Evolutionary conservation across 2,113 vertebrate species (phyloP), one percentile per base, ranked within the genome.

Genomic region (Nannobrachium achirus): DNA sequence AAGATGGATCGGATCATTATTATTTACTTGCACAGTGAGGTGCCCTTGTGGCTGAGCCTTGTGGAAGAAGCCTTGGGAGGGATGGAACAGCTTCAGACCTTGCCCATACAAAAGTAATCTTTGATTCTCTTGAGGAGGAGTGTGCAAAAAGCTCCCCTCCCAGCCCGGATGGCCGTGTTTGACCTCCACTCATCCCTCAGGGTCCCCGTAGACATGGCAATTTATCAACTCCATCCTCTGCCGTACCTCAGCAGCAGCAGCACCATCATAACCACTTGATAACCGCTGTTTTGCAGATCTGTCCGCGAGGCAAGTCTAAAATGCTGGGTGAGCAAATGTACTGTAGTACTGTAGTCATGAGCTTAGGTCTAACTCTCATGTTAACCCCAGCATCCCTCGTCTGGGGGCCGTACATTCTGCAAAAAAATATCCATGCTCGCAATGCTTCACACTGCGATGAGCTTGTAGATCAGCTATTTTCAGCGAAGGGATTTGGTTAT

Each of bases 1-100:
- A 72, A 80, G 83, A 85, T 82, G 66, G 85, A 87, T 84, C 60
- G 79, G 69, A 73, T 71, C 59, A 73, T 81, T 81, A 83, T 69
- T 78, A 79, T 79, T 85, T 78, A 71, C 75, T 72, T 60, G 63
- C 10, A n/a, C 6, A 61, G 53, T n/a, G 50, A 9, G 62, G 51
- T 75, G 78, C 61, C 53, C 77, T 68, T 67, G 59, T 44, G 39
- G 13, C 51, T 48, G 41, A 71, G 72, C 56, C 71, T 58, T 66
- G 55, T n/a, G n/a, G n/a, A 63, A 52, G 51, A 69, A 76, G 75
- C 74, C 62, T 80, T 76, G 67, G 51, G 25, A 48, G 56, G 45
- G 20, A n/a, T n/a, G n/a, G 25, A 73, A 41, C 61, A 42, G 56
- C 59, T 65, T 18, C 9, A 61, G 61, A 73, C 67, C 56, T 65